Evolutionary conservation across 2,797 vertebrate species (phyloP).

Genomic region (Muraenolepis orangiensis): DNA sequence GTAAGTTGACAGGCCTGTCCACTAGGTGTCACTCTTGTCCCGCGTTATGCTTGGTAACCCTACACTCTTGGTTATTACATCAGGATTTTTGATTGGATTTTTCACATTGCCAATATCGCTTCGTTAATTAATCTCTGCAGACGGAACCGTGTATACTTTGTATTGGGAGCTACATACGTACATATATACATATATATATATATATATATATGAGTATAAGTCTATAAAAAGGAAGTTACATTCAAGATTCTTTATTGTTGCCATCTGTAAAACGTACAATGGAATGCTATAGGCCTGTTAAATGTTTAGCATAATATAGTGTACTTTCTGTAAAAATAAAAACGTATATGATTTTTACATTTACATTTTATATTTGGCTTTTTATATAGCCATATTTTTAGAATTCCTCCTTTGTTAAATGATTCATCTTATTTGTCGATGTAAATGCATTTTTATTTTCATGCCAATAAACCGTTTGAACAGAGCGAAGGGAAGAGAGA

Average conservation of each 20-base stretch:
- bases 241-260: no score
- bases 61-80: background rate
- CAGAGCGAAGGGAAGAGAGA: background rate
- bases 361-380: background rate
- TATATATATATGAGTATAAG: no score
- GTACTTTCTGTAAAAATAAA: background rate
- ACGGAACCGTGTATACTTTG: background rate
- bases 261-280: no score
- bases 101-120: background rate
- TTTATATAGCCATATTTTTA: background rate
- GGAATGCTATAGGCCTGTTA: no score
- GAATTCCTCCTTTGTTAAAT: background rate
- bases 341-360: background rate
- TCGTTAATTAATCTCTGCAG: background rate
- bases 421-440: background rate
- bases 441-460: background rate
- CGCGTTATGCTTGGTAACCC: constrained; percentile 24
- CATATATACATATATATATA: no score
- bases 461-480: background rate
- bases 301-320: background rate
- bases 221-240: no score
- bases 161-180: background rate
- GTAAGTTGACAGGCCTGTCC: constrained; percentile 7
- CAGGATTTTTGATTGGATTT: background rate
- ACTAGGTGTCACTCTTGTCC: constrained; percentile 62